These are phyloP conservation scores for Thalassophryne amazonica DNA, from an alignment of 2,797 vertebrate genomes.

Conservation along the genomic window DNA sequence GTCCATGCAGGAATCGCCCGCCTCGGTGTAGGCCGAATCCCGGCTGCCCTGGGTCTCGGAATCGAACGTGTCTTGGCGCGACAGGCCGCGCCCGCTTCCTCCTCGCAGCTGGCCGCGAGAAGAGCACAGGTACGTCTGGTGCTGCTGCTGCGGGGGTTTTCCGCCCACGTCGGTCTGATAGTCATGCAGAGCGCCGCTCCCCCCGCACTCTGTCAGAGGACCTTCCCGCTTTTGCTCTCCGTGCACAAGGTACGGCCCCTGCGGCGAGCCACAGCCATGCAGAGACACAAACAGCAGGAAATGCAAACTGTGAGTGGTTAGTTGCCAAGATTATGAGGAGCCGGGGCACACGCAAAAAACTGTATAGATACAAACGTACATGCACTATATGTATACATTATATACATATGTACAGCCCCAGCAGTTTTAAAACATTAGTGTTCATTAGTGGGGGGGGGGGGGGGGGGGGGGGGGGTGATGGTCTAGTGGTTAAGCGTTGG, in stretches of 20 bases:
- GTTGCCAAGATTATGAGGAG: constrained; percentile 46
- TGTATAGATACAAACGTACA: background rate
- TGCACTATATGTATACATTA: too few species aligned
- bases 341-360: background rate
- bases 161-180: constrained; percentile 80
- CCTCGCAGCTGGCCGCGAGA: constrained; percentile 74
- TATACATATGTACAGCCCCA: too few species aligned
- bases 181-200: constrained; percentile 78
- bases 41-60: constrained; percentile 89
- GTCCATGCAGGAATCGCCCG: constrained; percentile 91
- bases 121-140: constrained; percentile 74
- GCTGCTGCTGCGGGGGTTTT: constrained; percentile 74
- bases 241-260: constrained; percentile 89
- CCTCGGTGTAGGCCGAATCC: constrained; percentile 92
- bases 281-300: constrained; percentile 70
- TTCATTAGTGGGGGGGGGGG: too few species aligned
- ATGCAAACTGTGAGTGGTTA: constrained; percentile 57
- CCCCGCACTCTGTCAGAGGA: constrained; percentile 76
- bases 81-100: constrained; percentile 78
- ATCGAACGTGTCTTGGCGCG: constrained; percentile 94
- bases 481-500: too few species aligned
- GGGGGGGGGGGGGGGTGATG: too few species aligned
- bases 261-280: constrained; percentile 70
- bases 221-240: constrained; percentile 86
- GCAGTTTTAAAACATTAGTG: too few species aligned